Evolutionary conservation across 2,888 invertebrate species (phyloP), one percentile per base, ranked within the genome.

Genomic region (Rhagonycha lutea): DNA sequence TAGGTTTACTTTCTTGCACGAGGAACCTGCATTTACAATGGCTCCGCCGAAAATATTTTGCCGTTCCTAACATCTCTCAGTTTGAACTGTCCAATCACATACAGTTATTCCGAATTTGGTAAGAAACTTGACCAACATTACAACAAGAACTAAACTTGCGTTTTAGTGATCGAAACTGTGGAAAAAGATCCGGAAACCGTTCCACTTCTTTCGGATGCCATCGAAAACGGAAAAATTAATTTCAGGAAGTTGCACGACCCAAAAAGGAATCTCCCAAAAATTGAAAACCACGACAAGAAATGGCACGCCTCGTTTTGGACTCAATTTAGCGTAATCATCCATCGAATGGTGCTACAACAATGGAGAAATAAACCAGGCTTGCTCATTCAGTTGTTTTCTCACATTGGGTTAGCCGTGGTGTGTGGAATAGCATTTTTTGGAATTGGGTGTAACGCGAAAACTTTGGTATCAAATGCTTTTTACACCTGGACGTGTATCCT

Each of bases 81-180:
- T n/a, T 89, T 93, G 77, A 86, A 91, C 4, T 95, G 95, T 84
- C 95, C 95, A 2, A 90, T 91, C 12, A 94, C 94, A 32, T 92
- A 95, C 87, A 95, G 95, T 83, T 95, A 95, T 0, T 94, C 95
- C 2, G 95, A 95, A 87, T 95, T 92, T 71, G 83, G 87, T 87
- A 83, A 83, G 85, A n/a, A 47, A 47, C n/a, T 5, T 7, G 4
- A 75, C 5, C 10, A 80, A 3, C 5, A 2, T 60, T 5, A 2
- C n/a, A 4, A 23, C 9, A 12, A 61, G 7, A 9, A 47, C 7
- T 47, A 32, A 4, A 47, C 5, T 7, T 5, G 5, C 1, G 0
- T n/a, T 47, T 47, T 26, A 89, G 89, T 89, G 73, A 87, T 89
- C 29, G 89, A 89, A 83, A 72, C 88, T 14, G 83, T 88, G 10